Evolutionary conservation across 2,797 vertebrate species (phyloP).

Genomic region (Glossophaga mutica): DNA sequence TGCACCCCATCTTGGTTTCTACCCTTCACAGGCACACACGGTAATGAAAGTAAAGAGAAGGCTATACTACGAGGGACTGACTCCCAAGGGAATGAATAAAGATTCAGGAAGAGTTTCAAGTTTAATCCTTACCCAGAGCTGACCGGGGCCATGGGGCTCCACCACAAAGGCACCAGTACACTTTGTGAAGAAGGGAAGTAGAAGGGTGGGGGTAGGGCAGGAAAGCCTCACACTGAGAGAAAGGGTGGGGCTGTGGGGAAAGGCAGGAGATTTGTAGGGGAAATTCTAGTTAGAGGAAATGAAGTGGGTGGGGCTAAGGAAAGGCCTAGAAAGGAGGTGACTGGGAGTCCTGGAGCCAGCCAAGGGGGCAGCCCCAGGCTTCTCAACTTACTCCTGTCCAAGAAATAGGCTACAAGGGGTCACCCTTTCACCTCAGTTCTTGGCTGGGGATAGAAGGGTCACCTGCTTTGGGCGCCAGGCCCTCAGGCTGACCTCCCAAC

Average conservation of each 20-base stretch:
- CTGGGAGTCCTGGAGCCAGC: background rate
- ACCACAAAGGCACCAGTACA: background rate
- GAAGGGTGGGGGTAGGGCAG: background rate
- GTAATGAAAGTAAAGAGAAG: background rate
- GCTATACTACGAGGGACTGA: background rate
- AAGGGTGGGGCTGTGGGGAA: background rate
- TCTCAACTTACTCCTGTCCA: background rate
- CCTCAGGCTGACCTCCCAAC: background rate
- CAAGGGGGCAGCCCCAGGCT: background rate
- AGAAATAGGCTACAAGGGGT: background rate
- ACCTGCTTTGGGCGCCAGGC: background rate
- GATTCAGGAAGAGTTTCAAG: background rate
- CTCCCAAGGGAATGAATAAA: background rate
- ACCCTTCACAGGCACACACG: background rate
- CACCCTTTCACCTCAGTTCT: background rate
- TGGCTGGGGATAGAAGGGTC: background rate
- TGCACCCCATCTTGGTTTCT: background rate
- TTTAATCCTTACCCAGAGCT: background rate
- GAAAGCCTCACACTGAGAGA: background rate
- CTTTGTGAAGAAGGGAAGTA: background rate
- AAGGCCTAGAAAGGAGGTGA: background rate
- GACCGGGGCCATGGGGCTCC: background rate
- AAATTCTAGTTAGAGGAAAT: conserved; percentile 44
- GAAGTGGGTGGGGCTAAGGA: conserved; percentile 24
- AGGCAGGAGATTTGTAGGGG: conserved; percentile 13